These are phyloP conservation scores for Calephelis nemesis DNA, from an alignment of 1,140 invertebrate species.

Conservation along the genomic window DNA sequence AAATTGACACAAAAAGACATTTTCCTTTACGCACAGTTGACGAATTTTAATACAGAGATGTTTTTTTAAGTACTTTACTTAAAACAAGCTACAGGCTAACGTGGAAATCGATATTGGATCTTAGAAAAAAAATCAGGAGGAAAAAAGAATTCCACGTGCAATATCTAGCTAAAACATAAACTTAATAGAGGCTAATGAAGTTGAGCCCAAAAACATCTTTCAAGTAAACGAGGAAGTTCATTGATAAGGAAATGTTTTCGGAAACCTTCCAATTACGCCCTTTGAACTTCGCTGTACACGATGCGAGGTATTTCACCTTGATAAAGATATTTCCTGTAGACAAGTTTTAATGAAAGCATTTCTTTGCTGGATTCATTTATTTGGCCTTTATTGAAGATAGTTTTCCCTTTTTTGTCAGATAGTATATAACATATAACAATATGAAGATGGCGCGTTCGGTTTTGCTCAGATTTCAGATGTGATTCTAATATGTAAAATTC, in stretches of 20 bases:
- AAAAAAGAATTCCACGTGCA: neutral
- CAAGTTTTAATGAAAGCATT: slow-evolving; percentile 4
- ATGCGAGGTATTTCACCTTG: neutral
- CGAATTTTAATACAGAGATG: too few relatives aligned
- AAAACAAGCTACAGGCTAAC: too few relatives aligned
- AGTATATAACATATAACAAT: too few relatives aligned
- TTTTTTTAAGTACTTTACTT: too few relatives aligned
- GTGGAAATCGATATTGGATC: neutral
- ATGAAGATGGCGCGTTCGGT: too few relatives aligned
- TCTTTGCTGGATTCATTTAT: neutral
- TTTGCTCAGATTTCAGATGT: too few relatives aligned
- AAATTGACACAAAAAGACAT: too few relatives aligned
- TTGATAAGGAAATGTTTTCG: slow-evolving; percentile 5
- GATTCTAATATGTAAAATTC: too few relatives aligned
- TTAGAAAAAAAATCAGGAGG: neutral
- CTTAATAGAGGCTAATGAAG: slow-evolving; percentile 1
- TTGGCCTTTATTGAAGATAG: too few relatives aligned
- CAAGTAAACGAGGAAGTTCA: slow-evolving; percentile 13
- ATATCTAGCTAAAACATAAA: neutral
- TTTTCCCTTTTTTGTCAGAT: too few relatives aligned
- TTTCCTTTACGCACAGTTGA: too few relatives aligned
- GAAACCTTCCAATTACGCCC: slow-evolving; percentile 15
- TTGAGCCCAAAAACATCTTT: slow-evolving; percentile 9
- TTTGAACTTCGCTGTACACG: slow-evolving; percentile 7
- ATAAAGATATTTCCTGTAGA: slow-evolving; percentile 1